A percentile compares a stretch with the other conserved stretches of the same genome.
Conservation (phyloP, 1,140 invertebrate species). For the Drosophila quadrilineata region DNA sequence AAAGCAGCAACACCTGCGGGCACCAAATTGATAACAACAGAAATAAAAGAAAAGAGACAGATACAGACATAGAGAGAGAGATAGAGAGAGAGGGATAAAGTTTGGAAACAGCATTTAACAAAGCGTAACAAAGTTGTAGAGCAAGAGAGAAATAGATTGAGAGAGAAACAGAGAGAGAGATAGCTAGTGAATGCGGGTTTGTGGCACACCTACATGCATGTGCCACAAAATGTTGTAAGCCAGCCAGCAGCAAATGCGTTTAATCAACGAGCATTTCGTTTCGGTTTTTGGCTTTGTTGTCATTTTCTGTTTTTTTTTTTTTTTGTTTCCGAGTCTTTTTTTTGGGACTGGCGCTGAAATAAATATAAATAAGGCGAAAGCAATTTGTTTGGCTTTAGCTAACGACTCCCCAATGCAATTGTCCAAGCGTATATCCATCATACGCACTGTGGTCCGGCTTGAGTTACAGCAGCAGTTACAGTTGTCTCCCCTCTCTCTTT, state of each 20-base stretch:
- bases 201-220: background rate
- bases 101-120: slow-evolving; percentile 17
- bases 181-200: no score
- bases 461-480: background rate
- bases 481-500: background rate
- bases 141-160: no score
- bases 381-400: slow-evolving; percentile 50
- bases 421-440: slow-evolving; percentile 53
- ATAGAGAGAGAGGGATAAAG: no score
- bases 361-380: slow-evolving; percentile 45
- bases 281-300: no score
- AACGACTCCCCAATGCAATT: slow-evolving; percentile 50
- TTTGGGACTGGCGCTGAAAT: slow-evolving; percentile 14
- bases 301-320: no score
- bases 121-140: no score
- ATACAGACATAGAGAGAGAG: no score
- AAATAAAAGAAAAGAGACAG: no score
- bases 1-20: slow-evolving; percentile 48
- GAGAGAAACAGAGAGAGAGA: background rate
- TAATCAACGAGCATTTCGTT: slow-evolving; percentile 33
- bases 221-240: background rate
- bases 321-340: no score
- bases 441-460: slow-evolving; percentile 38
- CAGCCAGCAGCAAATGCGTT: slow-evolving; percentile 13
- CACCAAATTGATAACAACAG: slow-evolving; percentile 23